Conservation (phyloP, 2,797 vertebrate genomes). For the Xiphorhynchus erythropygius region DNA sequence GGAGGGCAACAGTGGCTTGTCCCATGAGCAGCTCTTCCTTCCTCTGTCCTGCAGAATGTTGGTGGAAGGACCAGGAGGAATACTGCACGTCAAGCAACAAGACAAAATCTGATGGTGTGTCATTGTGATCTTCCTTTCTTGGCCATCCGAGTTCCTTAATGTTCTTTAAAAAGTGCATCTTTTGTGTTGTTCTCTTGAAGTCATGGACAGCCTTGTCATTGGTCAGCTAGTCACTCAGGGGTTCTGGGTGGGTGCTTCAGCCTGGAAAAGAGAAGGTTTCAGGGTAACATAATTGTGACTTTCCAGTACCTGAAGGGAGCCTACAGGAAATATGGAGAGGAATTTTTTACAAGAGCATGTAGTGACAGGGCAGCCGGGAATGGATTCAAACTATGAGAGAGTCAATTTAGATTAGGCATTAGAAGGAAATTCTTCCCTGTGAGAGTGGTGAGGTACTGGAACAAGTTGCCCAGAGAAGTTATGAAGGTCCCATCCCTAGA, state of each 20-base stretch:
- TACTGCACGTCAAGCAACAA: accelerated
- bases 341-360: too few species aligned
- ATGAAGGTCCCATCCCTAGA: too few species aligned
- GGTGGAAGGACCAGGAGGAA: neutral
- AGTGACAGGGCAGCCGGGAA: too few species aligned
- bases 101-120: neutral
- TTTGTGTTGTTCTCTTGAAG: neutral
- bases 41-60: neutral
- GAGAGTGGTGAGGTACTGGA: too few species aligned
- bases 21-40: accelerated
- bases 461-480: too few species aligned
- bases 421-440: too few species aligned
- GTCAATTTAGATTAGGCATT: too few species aligned
- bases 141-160: neutral
- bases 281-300: too few species aligned
- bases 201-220: accelerated
- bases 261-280: too few species aligned
- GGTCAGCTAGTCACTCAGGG: neutral
- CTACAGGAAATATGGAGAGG: too few species aligned
- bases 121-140: neutral
- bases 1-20: neutral
- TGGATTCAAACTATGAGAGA: too few species aligned
- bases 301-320: too few species aligned
- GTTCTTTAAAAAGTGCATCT: neutral
- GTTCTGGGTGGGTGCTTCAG: neutral